Evolutionary conservation across 2,797 vertebrate species (phyloP), one percentile per base, ranked within the genome.

Genomic region (Cirrhinus mrigala): DNA sequence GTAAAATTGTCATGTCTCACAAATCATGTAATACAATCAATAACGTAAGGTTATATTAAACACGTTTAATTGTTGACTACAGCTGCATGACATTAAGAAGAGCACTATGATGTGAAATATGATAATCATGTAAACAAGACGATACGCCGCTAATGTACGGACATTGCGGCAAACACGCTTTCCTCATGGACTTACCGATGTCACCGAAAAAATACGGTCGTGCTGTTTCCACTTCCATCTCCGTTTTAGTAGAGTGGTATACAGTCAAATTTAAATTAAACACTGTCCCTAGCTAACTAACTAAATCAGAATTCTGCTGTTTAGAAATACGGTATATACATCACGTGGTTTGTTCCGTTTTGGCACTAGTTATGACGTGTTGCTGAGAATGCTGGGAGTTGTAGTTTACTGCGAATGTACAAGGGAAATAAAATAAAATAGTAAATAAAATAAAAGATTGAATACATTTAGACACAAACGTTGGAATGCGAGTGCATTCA

Each of bases 131-230:
- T 75, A 29, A 33, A 68, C 12, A 50, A 11, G 18, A 33, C 18
- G 0, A 0, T 4, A 78, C 3, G 56, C 12, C 10, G 68, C 15
- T n/a, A 40, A 22, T 22, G 10, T n/a, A 22, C 3, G 3, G 20
- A 16, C 20, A 27, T 6, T 24, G 75, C 75, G 54, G 54, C 14
- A 44, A 37, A 60, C 56, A 60, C 11, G 58, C 7, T 29, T 29
- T 68, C 10, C n/a, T 68, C 27, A 0, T 22, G 4, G 7, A 92
- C 94, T 91, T 84, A 95, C 95, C 94, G 18, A 95, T 95, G 74
- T 96, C 95, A 20, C 95, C 95, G 16, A 94, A 94, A 87, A 93
- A 94, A 89, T 94, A 95, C 0, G 94, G 89, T 37, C 56, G 89
- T 14, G 73, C 20, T 9, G 79, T 86, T 73, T 91, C 92, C 0